Percentiles rank a stretch among this genome's conserved stretches.
phyloP scores from a whole-genome alignment of 2,113 vertebrate genomes.

The Gadus chalcogrammus region DNA sequence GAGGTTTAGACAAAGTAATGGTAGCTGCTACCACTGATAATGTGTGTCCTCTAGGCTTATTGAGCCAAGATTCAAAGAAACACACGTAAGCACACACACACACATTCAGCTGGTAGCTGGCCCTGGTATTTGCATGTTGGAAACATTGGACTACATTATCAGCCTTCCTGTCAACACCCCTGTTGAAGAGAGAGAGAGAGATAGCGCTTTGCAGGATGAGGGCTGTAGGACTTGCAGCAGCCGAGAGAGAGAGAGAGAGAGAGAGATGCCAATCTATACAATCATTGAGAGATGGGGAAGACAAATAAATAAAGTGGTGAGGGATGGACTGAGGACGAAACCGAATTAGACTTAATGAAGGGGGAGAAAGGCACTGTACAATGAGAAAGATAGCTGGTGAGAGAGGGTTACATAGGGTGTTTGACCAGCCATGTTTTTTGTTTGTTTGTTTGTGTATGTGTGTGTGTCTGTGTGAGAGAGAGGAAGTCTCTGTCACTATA shows the following conservation, averaged over 20 bases:
- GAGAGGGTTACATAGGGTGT: too few relatives aligned
- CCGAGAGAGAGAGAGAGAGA: too few relatives aligned
- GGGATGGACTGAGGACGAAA: too few relatives aligned
- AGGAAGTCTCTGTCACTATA: too few relatives aligned
- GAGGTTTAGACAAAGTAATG: constrained; percentile 18
- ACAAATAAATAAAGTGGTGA: background rate
- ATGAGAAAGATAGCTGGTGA: too few relatives aligned
- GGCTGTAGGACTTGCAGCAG: background rate
- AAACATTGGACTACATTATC: constrained; percentile 39
- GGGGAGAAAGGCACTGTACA: too few relatives aligned
- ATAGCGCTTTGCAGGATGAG: constrained; percentile 14
- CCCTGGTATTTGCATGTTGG: constrained; percentile 33
- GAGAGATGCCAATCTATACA: constrained; percentile 1
- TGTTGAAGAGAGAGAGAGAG: background rate
- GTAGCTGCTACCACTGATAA: constrained; percentile 26
- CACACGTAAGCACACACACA: constrained; percentile 18
- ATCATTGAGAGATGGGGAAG: constrained; percentile 20
- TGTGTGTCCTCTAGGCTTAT: constrained; percentile 26
- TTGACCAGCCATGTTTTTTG: too few relatives aligned
- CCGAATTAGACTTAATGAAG: too few relatives aligned
- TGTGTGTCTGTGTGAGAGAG: too few relatives aligned
- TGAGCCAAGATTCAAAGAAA: constrained; percentile 5
- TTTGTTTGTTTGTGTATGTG: too few relatives aligned
- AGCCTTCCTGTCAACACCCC: constrained; percentile 33
- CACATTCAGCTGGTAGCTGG: constrained; percentile 10